These are phyloP conservation scores for Amitus sp. DNA, from an alignment of 2,888 invertebrate genomes.

Conservation along the genomic window DNA sequence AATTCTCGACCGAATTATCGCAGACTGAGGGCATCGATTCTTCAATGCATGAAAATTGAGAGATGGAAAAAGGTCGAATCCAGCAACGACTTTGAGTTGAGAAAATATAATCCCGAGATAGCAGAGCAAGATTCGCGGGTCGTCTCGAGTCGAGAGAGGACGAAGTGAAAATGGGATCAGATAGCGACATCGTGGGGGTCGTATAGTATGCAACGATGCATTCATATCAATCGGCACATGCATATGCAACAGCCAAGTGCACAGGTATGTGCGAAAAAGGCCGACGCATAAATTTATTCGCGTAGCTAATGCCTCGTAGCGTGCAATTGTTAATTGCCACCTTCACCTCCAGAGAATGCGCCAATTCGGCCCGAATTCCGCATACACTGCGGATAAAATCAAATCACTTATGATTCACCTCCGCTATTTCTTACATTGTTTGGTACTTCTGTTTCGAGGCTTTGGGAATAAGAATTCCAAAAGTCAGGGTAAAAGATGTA, in stretches of 20 bases:
- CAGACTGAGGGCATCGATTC: too few relatives aligned
- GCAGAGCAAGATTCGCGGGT: conserved; percentile 46
- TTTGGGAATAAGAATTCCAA: too few relatives aligned
- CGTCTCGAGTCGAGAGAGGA: conserved; percentile 47
- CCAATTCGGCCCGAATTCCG: conserved; percentile 33
- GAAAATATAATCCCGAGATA: conserved; percentile 15
- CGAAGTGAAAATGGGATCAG: conserved; percentile 58
- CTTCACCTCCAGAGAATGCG: conserved; percentile 37
- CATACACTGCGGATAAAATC: conserved; percentile 23
- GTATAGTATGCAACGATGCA: conserved; percentile 63
- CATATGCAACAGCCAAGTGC: conserved; percentile 54
- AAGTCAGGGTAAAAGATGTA: too few relatives aligned
- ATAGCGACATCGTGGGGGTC: conserved; percentile 50
- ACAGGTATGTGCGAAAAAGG: conserved; percentile 44
- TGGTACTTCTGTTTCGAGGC: too few relatives aligned
- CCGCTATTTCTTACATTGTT: conserved; percentile 5
- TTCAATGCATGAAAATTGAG: too few relatives aligned
- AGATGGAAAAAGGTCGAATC: too few relatives aligned
- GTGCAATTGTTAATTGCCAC: conserved; percentile 56
- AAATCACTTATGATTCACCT: conserved; percentile 10
- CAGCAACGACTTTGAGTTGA: neutral
- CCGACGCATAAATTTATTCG: conserved; percentile 56
- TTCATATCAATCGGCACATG: conserved; percentile 63
- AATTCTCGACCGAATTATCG: too few relatives aligned
- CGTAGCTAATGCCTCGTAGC: conserved; percentile 53